phyloP scores from a whole-genome alignment of 2,888 invertebrate genomes.

The Orchesellides sinensis region DNA sequence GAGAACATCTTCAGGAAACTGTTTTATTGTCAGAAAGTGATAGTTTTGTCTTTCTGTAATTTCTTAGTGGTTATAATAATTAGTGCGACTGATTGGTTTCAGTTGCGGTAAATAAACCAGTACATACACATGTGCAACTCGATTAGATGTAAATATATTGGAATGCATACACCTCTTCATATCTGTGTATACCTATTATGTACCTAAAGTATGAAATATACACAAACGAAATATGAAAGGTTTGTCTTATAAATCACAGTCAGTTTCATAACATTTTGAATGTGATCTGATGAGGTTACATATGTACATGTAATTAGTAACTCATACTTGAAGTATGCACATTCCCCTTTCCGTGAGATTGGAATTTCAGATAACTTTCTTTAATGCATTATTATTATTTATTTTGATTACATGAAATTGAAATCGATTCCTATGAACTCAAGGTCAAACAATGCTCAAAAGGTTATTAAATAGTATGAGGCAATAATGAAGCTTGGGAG shows the following conservation, averaged over 20 bases:
- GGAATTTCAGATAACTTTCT: conserved; percentile 45
- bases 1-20: too few relatives aligned
- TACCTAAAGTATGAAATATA: neutral
- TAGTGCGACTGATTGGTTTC: neutral
- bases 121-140: too few relatives aligned
- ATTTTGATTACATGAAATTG: conserved; percentile 53
- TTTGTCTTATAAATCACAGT: too few relatives aligned
- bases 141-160: neutral
- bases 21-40: neutral
- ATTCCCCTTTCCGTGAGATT: conserved; percentile 12
- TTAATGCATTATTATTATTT: conserved; percentile 35
- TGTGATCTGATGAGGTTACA: neutral
- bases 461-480: too few relatives aligned
- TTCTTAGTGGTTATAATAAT: too few relatives aligned
- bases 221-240: neutral
- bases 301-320: neutral
- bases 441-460: conserved; percentile 35
- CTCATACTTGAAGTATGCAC: neutral
- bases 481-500: too few relatives aligned
- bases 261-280: neutral
- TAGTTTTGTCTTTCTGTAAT: too few relatives aligned
- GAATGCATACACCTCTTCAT: neutral
- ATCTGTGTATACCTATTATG: too few relatives aligned
- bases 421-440: conserved; percentile 45
- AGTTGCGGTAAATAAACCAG: neutral